phyloP scores from a whole-genome alignment of 2,888 invertebrate species.

The Dorcus parallelipipedus region DNA sequence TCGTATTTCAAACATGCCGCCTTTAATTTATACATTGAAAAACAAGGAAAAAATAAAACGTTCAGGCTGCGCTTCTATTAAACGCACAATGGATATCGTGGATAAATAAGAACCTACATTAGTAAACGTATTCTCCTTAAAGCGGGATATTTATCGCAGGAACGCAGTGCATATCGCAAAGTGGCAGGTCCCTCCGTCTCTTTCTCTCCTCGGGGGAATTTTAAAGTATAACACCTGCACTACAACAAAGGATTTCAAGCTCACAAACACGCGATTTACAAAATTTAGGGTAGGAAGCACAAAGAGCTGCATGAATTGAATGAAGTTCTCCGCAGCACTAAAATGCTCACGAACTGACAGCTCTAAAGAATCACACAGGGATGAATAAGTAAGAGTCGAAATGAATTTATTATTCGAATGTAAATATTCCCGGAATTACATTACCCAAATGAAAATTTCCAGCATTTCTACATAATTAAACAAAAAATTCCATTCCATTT shows the following conservation, averaged over 20 bases:
- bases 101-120: neutral
- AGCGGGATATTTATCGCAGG: neutral
- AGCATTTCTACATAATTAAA: too few species aligned
- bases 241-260: slow-evolving; percentile 12
- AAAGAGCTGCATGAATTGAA: slow-evolving; percentile 21
- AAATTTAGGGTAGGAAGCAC: neutral
- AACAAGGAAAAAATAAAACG: too few species aligned
- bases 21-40: too few species aligned
- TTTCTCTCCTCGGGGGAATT: neutral
- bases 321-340: slow-evolving; percentile 14
- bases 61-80: neutral
- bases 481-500: too few species aligned
- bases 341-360: slow-evolving; percentile 20
- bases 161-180: neutral
- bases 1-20: too few species aligned
- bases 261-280: slow-evolving; percentile 8
- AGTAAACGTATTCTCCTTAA: neutral
- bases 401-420: too few species aligned
- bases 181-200: neutral
- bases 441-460: too few species aligned
- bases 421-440: too few species aligned
- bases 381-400: neutral
- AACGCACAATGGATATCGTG: neutral
- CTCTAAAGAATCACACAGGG: slow-evolving; percentile 23
- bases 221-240: slow-evolving; percentile 1